These are phyloP conservation scores for Invenusta paracnida DNA, from an alignment of 2,888 invertebrate genomes.

Conservation along the genomic window DNA sequence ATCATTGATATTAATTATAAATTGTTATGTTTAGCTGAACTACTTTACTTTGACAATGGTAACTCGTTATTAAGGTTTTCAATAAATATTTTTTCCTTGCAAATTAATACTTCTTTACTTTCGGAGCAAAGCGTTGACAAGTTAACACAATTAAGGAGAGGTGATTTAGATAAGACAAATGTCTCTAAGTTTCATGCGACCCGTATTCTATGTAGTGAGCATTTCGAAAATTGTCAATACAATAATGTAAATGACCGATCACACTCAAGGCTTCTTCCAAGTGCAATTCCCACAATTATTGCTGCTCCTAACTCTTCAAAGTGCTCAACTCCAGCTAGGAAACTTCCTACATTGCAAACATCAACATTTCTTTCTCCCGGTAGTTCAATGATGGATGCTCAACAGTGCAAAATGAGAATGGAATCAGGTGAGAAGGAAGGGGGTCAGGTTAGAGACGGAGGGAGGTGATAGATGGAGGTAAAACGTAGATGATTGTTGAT, in stretches of 20 bases:
- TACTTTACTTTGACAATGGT: too few species aligned
- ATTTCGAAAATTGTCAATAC: slow-evolving; percentile 18
- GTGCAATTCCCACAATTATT: slow-evolving; percentile 9
- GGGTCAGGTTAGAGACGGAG: background rate
- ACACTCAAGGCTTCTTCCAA: slow-evolving; percentile 21
- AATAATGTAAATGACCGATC: slow-evolving; percentile 8
- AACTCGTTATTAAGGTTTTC: background rate
- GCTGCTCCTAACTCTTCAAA: background rate
- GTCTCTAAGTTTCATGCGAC: background rate
- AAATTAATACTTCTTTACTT: slow-evolving; percentile 1
- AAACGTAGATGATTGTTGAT: background rate
- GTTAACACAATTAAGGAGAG: slow-evolving; percentile 1
- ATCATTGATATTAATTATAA: too few species aligned
- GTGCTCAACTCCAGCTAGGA: background rate
- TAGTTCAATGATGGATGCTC: slow-evolving; percentile 7
- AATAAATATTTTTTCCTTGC: background rate
- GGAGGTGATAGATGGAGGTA: background rate
- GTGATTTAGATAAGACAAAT: background rate
- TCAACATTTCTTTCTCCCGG: background rate
- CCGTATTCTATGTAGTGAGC: background rate
- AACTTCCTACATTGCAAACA: background rate
- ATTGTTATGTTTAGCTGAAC: too few species aligned
- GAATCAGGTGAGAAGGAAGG: background rate
- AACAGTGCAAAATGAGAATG: slow-evolving; percentile 1
- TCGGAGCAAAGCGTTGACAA: background rate